These are phyloP conservation scores for Papilio protenor DNA, from an alignment of 2,888 invertebrate genomes.

Conservation along the genomic window DNA sequence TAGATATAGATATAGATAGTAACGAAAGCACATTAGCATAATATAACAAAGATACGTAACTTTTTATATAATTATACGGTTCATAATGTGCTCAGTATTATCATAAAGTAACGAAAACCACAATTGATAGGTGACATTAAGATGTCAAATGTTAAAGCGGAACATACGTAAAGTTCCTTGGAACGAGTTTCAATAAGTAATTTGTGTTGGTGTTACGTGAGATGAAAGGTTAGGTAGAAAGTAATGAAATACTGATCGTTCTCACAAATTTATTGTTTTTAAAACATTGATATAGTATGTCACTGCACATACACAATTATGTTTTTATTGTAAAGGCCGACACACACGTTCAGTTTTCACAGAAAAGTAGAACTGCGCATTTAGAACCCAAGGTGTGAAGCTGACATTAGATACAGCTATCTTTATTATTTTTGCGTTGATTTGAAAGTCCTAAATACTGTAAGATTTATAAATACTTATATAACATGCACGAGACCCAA, in stretches of 20 bases:
- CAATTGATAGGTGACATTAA: neutral
- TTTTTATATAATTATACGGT: neutral
- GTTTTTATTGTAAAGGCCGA: neutral
- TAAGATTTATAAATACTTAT: no score
- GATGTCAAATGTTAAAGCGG: neutral
- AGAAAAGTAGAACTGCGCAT: neutral
- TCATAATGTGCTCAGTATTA: neutral
- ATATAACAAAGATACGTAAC: neutral
- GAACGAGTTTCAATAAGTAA: neutral
- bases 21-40: neutral
- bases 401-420: no score
- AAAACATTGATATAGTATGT: neutral
- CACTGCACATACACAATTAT: neutral
- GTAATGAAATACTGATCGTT: constrained; percentile 10
- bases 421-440: no score
- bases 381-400: no score
- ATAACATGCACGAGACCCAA: no score
- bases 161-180: constrained; percentile 13
- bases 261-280: constrained; percentile 12
- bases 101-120: neutral
- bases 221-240: constrained; percentile 14
- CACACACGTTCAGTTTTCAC: neutral
- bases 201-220: constrained; percentile 6
- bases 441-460: no score
- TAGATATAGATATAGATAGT: no score